Evolutionary conservation across 2,888 invertebrate genomes (phyloP).

Genomic region (Erpobdella octoculata): DNA sequence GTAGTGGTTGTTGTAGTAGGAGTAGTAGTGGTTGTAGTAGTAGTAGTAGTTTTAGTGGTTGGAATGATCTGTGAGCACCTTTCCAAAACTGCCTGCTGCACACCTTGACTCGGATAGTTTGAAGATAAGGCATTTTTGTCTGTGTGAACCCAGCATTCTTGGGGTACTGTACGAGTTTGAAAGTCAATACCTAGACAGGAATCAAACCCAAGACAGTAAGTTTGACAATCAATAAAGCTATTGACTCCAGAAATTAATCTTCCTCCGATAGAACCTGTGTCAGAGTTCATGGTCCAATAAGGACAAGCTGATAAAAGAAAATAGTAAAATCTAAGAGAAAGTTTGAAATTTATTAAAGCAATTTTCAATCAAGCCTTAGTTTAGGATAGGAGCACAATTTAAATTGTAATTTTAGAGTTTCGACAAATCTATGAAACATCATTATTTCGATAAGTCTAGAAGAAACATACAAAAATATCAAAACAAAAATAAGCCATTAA

Average conservation of each 20-base stretch:
- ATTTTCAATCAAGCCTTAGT: no score
- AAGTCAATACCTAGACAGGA: conserved; percentile 9
- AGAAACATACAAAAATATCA: not conserved
- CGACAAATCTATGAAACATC: not conserved
- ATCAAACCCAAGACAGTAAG: not conserved
- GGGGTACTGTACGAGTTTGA: not conserved
- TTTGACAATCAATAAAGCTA: not conserved
- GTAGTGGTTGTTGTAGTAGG: conserved; percentile 21
- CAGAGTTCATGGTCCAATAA: not conserved
- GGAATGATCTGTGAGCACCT: not conserved
- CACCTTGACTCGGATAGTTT: not conserved
- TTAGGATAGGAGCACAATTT: not conserved
- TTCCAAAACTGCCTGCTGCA: conserved; percentile 4
- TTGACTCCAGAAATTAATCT: not conserved
- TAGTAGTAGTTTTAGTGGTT: conserved; percentile 19
- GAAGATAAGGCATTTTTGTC: not conserved
- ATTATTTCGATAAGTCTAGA: no score
- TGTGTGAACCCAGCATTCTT: conserved; percentile 15
- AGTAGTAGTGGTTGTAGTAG: conserved; percentile 25
- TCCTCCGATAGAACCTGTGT: conserved; percentile 3
- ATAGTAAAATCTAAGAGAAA: no score
- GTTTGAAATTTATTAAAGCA: no score
- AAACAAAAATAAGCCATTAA: no score
- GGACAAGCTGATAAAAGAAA: conserved; percentile 1
- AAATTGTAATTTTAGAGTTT: no score